phyloP scores from a whole-genome alignment of 2,888 invertebrate genomes.

The Aspidiotus destructor region DNA sequence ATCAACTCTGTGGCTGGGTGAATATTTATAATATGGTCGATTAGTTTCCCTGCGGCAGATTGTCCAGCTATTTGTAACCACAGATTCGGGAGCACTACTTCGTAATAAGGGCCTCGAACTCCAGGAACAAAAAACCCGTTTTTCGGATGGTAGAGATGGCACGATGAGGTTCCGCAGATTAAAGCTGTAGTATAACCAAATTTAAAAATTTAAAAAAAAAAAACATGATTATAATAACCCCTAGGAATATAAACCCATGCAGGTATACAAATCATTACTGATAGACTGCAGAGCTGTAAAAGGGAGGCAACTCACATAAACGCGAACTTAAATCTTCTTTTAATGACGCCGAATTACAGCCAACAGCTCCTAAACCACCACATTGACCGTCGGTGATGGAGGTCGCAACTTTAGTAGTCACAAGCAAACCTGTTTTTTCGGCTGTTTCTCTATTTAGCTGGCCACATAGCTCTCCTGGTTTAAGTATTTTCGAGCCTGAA shows the following conservation, averaged over 20 bases:
- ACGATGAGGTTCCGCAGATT: constrained; percentile 92
- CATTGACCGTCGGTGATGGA: constrained; percentile 95
- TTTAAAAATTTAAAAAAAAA: no score
- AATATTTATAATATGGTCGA: constrained; percentile 72
- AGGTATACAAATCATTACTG: background rate
- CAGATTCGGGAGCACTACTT: constrained; percentile 75
- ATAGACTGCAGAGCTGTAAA: background rate
- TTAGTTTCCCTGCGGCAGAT: constrained; percentile 78
- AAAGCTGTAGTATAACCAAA: constrained; percentile 46
- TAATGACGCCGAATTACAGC: constrained; percentile 44
- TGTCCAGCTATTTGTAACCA: constrained; percentile 92
- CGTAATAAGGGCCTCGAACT: constrained; percentile 90
- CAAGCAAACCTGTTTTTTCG: constrained; percentile 54
- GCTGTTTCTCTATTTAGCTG: constrained; percentile 55
- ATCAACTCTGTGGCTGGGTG: constrained; percentile 58
- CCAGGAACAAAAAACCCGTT: constrained; percentile 64
- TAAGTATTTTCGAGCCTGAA: constrained; percentile 43
- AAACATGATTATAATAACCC: no score
- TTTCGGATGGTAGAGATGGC: constrained; percentile 79
- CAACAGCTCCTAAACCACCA: constrained; percentile 79
- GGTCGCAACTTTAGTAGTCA: constrained; percentile 70
- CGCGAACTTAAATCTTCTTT: constrained; percentile 45
- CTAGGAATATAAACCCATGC: background rate
- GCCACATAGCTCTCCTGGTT: constrained; percentile 64
- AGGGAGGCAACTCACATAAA: constrained; percentile 43